Evolutionary conservation across 2,113 vertebrate species (phyloP), one percentile per base, ranked within the genome.

Genomic region (Melanotaenia duboulayi): DNA sequence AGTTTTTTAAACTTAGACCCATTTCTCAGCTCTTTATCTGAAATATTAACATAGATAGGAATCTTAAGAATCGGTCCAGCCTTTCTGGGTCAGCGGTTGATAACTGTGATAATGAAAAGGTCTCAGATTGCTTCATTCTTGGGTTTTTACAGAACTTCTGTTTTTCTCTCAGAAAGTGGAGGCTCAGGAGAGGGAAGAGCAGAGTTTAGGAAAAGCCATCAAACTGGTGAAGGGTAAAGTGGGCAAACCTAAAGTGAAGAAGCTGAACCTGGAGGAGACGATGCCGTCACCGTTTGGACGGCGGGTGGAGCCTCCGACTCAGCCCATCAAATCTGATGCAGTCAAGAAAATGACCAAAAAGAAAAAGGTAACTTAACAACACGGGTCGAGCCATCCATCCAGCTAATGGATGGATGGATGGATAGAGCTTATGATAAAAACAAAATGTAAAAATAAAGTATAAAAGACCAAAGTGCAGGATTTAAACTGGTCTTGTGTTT

Each of bases 151-250:
- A 28, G 3, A 9, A 7, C 32, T 9, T 9, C 5, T 35, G 8
- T 35, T 3, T 9, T 35, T 6, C 2, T 49, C 3, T 52, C 77
- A 92, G 91, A 90, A 71, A 59, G 12, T 90, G 65, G 93, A 92
- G 66, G 22, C 74, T 1, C 94, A 94, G 84, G 97, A 99, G 90
- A 94, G 93, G 73, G 97, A 99, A 80, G 97, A 96, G 56, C 65
- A 92, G 89, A 89, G 89, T 46, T 77, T 91, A 50, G 97, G 97
- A 7, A 95, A 93, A 86, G 87, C 89, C 76, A 91, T 96, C 71
- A 99, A 97, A 87, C 90, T 97, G 81, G 93, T 99, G 78, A 99
- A 98, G 90, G 97, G 97, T n/a, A 99, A 99, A 93, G 95, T 98
- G 74, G 97, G 98, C 55, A 99, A 99, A 89, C 96, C 97, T 55